Conservation (phyloP, 1,140 invertebrate species). For the Macrobrachium nipponense region DNA sequence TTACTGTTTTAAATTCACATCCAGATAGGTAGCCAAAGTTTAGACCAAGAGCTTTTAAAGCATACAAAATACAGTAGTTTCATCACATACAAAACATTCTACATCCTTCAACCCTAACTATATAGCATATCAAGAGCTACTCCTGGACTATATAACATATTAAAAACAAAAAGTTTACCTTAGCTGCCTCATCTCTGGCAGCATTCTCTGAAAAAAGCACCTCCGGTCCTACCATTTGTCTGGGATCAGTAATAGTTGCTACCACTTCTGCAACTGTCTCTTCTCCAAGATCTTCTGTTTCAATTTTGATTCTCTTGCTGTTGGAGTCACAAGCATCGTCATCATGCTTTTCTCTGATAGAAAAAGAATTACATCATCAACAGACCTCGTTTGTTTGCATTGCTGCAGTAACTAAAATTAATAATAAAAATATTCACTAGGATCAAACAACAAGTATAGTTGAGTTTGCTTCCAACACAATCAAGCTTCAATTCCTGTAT, state of each 20-base stretch:
- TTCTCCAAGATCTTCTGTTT: constrained; percentile 67
- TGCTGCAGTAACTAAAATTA: not conserved
- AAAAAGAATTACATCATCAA: not conserved
- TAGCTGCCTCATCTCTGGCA: constrained; percentile 90
- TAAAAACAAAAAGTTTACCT: constrained; percentile 69
- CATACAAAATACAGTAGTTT: not conserved
- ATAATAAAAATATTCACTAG: not conserved
- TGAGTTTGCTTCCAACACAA: too few relatives aligned
- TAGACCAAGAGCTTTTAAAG: too few relatives aligned
- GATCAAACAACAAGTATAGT: too few relatives aligned
- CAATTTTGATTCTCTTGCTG: constrained; percentile 69
- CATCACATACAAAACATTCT: not conserved
- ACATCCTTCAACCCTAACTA: not conserved
- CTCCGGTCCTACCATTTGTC: constrained; percentile 85
- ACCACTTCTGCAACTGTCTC: constrained; percentile 82
- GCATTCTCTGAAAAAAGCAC: constrained; percentile 85
- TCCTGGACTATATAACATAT: not conserved
- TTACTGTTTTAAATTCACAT: too few relatives aligned
- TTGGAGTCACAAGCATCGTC: constrained; percentile 70
- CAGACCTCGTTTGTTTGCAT: not conserved
- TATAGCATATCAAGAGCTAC: too few relatives aligned
- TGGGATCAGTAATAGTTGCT: constrained; percentile 79
- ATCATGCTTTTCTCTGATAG: constrained; percentile 44
- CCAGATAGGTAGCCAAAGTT: too few relatives aligned
- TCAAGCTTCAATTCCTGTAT: too few relatives aligned